These are phyloP conservation scores for Vollenhovia emeryi DNA, from an alignment of 1,140 invertebrate species.

Conservation along the genomic window DNA sequence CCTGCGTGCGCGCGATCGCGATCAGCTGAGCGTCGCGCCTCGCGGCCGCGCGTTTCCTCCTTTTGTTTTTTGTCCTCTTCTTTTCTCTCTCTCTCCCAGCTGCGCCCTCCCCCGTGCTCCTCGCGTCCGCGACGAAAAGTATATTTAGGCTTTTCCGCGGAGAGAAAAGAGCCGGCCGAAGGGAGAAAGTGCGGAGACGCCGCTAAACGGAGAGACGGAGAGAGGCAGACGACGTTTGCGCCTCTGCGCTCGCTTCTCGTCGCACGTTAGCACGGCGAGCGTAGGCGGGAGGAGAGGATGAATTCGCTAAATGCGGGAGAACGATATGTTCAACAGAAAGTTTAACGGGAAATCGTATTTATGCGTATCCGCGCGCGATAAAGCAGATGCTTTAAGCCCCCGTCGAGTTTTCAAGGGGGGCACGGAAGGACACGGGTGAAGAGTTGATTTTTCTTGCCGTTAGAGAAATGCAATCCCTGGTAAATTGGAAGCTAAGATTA, in stretches of 20 bases:
- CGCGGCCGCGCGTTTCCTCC: not conserved
- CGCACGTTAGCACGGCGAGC: not conserved
- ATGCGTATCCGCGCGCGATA: too few relatives aligned
- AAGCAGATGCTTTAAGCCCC: too few relatives aligned
- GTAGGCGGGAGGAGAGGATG: not conserved
- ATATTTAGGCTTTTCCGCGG: not conserved
- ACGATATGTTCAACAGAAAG: not conserved
- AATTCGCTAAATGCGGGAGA: not conserved
- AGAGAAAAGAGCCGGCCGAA: not conserved
- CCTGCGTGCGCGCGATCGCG: constrained; percentile 21
- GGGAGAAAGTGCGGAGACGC: not conserved
- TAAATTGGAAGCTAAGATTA: not conserved
- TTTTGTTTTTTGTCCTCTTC: not conserved
- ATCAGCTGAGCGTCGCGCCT: constrained; percentile 49
- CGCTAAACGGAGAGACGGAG: not conserved
- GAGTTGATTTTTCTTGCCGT: not conserved
- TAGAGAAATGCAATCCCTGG: not conserved
- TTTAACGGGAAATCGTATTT: not conserved
- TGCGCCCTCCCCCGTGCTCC: not conserved
- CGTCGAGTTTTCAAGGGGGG: too few relatives aligned
- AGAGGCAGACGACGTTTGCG: not conserved
- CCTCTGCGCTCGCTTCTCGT: not conserved
- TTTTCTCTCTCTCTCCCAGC: not conserved
- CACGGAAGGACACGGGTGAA: not conserved
- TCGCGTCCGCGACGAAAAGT: not conserved